phyloP scores from a whole-genome alignment of 2,888 invertebrate species.

The Amblyteles armatorius region DNA sequence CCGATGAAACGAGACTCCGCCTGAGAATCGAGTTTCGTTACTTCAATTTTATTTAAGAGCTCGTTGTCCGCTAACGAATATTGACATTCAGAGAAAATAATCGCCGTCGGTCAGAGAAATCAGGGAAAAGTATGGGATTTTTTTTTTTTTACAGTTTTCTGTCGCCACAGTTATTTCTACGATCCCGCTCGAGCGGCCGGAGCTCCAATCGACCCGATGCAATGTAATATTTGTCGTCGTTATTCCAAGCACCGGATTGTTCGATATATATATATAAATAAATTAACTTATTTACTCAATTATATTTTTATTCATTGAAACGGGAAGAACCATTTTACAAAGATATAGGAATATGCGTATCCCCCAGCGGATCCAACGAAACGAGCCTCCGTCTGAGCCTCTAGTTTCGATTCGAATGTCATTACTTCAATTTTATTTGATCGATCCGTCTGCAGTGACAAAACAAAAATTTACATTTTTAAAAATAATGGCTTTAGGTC shows the following conservation, averaged over 20 bases:
- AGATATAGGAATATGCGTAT: too few species aligned
- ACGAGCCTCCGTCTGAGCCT: not conserved
- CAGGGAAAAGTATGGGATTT: too few species aligned
- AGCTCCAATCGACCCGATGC: not conserved
- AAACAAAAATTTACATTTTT: too few species aligned
- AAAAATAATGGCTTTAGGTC: too few species aligned
- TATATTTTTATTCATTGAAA: too few species aligned
- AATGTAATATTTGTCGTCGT: constrained; percentile 1
- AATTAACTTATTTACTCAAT: too few species aligned
- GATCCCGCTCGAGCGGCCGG: not conserved
- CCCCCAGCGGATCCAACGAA: not conserved
- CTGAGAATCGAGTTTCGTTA: not conserved
- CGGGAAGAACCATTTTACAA: too few species aligned
- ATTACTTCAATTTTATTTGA: not conserved
- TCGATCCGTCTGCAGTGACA: not conserved
- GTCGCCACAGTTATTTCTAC: not conserved
- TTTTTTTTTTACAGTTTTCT: not conserved
- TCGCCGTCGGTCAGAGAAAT: too few species aligned
- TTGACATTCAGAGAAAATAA: too few species aligned
- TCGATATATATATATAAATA: not conserved
- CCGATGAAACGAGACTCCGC: constrained; percentile 1
- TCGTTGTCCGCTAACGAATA: not conserved
- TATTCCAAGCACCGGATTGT: constrained; percentile 44
- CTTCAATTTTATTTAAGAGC: not conserved
- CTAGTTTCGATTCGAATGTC: not conserved